These are phyloP conservation scores for Semibalanus balanoides DNA, from an alignment of 1,140 invertebrate genomes.

Conservation along the genomic window DNA sequence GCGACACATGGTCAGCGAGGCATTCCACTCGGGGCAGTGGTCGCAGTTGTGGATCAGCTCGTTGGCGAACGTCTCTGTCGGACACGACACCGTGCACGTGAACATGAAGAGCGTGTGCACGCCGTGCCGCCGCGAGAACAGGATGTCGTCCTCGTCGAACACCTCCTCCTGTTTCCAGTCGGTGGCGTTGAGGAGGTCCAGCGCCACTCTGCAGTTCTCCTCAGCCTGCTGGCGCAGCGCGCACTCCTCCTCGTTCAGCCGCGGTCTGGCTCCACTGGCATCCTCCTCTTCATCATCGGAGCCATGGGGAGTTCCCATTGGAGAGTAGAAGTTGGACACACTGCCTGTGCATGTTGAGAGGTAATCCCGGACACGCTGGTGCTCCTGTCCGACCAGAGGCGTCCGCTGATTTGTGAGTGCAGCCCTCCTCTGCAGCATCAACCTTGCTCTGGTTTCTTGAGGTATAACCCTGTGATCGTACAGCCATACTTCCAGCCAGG, in stretches of 20 bases:
- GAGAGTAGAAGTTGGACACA: conserved; percentile 2
- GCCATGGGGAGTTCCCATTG: not conserved
- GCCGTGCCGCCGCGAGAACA: not conserved
- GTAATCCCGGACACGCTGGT: not conserved
- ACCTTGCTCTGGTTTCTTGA: not conserved
- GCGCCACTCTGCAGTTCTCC: not conserved
- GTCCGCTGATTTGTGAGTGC: not conserved
- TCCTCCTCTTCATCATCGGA: not conserved
- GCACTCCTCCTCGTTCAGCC: not conserved
- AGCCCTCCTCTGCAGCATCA: not conserved
- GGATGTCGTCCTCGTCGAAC: not conserved
- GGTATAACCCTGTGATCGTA: not conserved
- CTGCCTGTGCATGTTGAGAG: not conserved
- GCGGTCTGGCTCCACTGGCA: not conserved
- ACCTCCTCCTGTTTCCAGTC: not conserved
- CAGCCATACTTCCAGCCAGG: conserved; percentile 5
- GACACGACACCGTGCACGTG: not conserved
- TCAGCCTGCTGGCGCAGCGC: not conserved
- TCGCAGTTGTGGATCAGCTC: conserved; percentile 2
- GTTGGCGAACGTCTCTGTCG: not conserved
- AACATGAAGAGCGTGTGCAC: not conserved
- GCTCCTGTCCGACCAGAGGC: not conserved
- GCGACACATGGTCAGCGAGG: not conserved
- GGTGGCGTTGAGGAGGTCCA: not conserved
- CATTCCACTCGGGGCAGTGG: not conserved